Evolutionary conservation across 2,797 vertebrate species (phyloP).

Genomic region (Botia kubotai): DNA sequence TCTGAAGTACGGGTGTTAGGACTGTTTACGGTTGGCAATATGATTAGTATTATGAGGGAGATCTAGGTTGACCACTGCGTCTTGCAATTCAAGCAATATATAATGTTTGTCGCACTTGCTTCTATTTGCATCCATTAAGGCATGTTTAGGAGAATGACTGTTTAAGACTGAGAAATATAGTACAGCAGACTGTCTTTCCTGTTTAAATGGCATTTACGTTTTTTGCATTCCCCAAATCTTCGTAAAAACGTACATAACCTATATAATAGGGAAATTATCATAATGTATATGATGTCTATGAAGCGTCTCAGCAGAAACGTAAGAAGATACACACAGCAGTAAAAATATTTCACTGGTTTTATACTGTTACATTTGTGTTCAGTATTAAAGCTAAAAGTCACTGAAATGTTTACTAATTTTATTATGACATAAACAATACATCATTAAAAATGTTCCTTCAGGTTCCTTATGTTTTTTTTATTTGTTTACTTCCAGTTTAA

Average conservation of each 20-base stretch:
- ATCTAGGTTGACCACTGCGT: neutral
- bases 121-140: slow-evolving; percentile 69
- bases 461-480: neutral
- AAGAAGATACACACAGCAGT: neutral
- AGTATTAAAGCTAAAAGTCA: no score
- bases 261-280: neutral
- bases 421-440: no score
- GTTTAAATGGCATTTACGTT: slow-evolving; percentile 52
- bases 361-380: neutral
- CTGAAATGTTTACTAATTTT: no score
- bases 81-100: neutral
- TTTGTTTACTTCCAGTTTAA: neutral
- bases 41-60: neutral
- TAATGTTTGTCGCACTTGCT: slow-evolving; percentile 67
- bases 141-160: slow-evolving; percentile 21
- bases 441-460: no score
- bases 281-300: neutral
- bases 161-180: slow-evolving; percentile 70
- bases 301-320: neutral
- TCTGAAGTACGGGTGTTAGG: neutral
- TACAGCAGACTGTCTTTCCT: slow-evolving; percentile 63
- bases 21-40: neutral
- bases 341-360: neutral
- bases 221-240: neutral
- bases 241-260: neutral